These are phyloP conservation scores for Corvus moneduloides DNA, from an alignment of 2,113 vertebrate species.

Conservation along the genomic window DNA sequence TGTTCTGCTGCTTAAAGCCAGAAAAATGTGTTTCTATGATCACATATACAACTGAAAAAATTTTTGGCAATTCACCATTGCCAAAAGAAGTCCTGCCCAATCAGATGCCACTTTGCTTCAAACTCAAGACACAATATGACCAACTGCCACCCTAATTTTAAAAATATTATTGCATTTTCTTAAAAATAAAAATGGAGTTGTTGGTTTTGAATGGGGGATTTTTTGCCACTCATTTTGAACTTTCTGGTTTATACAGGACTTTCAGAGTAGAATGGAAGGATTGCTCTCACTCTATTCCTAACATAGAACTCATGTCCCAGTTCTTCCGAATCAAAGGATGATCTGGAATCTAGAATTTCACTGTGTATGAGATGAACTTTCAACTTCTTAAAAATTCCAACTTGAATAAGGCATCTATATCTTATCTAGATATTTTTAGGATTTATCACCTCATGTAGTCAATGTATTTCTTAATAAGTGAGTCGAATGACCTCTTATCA, in stretches of 20 bases:
- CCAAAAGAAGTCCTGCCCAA: not conserved
- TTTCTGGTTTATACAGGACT: not conserved
- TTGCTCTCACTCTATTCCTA: not conserved
- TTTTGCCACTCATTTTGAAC: not conserved
- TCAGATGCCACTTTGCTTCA: not conserved
- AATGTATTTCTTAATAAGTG: not conserved
- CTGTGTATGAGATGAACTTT: not conserved
- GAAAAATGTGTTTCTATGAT: not conserved
- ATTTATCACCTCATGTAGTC: not conserved
- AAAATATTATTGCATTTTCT: not conserved
- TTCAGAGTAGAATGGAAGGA: not conserved
- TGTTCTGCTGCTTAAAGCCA: not conserved
- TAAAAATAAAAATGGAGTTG: accelerated
- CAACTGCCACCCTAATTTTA: not conserved
- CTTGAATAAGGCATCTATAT: not conserved
- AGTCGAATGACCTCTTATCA: not conserved
- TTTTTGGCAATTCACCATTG: not conserved
- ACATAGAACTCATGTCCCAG: not conserved
- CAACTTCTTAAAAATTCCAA: not conserved
- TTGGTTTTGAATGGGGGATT: accelerated
- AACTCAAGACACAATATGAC: not conserved
- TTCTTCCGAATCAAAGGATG: not conserved
- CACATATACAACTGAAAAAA: not conserved
- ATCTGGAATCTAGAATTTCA: not conserved
- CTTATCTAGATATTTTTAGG: not conserved